A percentile compares a stretch with the other conserved stretches of the same genome.
These are phyloP conservation scores for Ephialtes manifestator DNA, from an alignment of 2,888 invertebrate species.

Conservation along the genomic window DNA sequence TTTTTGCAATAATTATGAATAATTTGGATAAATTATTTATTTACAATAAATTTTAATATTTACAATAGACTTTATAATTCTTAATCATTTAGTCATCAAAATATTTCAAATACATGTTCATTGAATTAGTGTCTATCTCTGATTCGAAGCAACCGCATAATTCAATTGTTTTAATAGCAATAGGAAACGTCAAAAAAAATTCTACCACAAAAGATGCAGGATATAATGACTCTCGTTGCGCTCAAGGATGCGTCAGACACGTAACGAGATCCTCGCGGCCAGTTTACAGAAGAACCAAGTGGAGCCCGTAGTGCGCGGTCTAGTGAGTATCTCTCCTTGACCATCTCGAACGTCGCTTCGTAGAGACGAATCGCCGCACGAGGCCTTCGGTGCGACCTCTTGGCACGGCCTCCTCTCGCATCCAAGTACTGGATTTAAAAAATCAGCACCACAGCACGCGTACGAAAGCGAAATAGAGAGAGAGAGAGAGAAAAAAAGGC, in stretches of 20 bases:
- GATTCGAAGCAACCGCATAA: not conserved
- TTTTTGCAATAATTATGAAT: too few species aligned
- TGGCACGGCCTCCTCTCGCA: slow-evolving; percentile 38
- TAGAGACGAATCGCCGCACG: slow-evolving; percentile 53
- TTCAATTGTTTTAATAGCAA: not conserved
- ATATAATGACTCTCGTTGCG: slow-evolving; percentile 60
- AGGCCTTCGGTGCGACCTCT: slow-evolving; percentile 59
- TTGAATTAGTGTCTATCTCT: too few species aligned
- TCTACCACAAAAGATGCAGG: not conserved
- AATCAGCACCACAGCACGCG: slow-evolving; percentile 10
- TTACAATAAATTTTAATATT: too few species aligned
- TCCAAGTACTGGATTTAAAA: slow-evolving; percentile 29
- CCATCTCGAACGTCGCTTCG: slow-evolving; percentile 68
- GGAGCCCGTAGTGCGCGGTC: slow-evolving; percentile 34
- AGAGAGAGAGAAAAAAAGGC: not conserved
- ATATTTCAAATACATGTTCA: not conserved
- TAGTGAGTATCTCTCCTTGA: slow-evolving; percentile 56
- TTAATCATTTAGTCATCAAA: too few species aligned
- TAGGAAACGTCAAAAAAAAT: slow-evolving; percentile 3
- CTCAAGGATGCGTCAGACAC: slow-evolving; percentile 64
- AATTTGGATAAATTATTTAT: too few species aligned
- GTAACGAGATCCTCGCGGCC: slow-evolving; percentile 41
- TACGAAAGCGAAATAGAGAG: not conserved
- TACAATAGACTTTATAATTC: too few species aligned
- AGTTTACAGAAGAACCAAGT: slow-evolving; percentile 26